Conservation (phyloP, 2,113 vertebrate genomes). For the Gopherus evgoodei region DNA sequence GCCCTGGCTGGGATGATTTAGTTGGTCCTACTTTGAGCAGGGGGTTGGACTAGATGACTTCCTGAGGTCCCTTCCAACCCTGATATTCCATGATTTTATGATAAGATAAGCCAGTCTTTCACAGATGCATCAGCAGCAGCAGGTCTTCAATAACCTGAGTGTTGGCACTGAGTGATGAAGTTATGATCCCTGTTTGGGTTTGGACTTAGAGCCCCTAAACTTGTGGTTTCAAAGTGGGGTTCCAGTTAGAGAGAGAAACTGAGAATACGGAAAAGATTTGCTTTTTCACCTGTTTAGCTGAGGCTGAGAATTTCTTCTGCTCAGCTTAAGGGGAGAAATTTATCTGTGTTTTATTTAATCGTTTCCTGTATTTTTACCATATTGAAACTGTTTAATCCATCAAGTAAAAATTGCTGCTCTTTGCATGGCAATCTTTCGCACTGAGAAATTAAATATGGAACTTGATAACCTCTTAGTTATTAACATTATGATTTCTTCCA, state of each 20-base stretch:
- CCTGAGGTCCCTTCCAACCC: too few species aligned
- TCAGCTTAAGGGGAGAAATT: conserved; percentile 1
- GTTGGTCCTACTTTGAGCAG: too few species aligned
- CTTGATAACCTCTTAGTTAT: conserved; percentile 74
- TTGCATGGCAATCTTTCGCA: conserved; percentile 71
- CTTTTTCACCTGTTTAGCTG: conserved; percentile 51
- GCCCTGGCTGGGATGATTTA: too few species aligned
- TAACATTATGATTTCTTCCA: conserved; percentile 79
- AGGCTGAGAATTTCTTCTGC: conserved; percentile 4
- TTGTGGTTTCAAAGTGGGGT: not conserved
- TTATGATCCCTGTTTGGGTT: not conserved
- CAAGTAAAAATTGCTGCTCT: conserved; percentile 77
- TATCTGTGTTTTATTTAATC: conserved; percentile 71
- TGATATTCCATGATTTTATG: too few species aligned
- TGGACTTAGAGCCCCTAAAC: not conserved
- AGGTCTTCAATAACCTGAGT: accelerated
- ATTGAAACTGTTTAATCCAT: conserved; percentile 82
- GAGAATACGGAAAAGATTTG: not conserved
- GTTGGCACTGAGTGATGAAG: not conserved
- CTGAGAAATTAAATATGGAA: conserved; percentile 81
- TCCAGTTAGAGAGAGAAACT: conserved; percentile 18
- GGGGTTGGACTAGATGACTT: too few species aligned
- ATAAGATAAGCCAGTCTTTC: not conserved
- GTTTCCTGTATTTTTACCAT: conserved; percentile 70
- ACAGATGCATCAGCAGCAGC: not conserved